Percentiles rank a stretch among this genome's conserved stretches.
phyloP scores from a whole-genome alignment of 2,113 vertebrate species.

The Oreochromis niloticus region DNA sequence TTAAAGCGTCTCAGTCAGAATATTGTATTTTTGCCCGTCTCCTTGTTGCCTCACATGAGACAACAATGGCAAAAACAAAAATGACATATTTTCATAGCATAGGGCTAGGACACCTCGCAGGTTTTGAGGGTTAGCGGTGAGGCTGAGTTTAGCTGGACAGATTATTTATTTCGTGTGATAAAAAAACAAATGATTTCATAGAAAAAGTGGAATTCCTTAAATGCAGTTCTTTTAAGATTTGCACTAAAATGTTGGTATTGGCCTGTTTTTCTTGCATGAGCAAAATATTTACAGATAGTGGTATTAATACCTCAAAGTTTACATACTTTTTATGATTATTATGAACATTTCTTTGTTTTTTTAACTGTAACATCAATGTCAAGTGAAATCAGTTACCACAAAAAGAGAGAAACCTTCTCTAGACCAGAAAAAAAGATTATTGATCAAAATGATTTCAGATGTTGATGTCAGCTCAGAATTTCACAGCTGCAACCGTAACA shows the following conservation, averaged over 20 bases:
- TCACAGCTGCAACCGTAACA: background rate
- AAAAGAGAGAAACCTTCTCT: background rate
- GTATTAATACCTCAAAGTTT: background rate
- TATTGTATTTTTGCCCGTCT: fast-evolving
- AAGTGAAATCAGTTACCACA: fast-evolving
- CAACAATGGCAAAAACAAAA: fast-evolving
- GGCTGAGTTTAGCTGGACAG: background rate
- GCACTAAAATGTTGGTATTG: background rate
- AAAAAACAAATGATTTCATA: background rate
- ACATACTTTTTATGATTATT: background rate
- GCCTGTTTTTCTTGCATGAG: background rate
- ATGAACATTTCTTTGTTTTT: background rate
- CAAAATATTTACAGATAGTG: background rate
- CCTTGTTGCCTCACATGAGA: background rate
- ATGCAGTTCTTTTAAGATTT: background rate
- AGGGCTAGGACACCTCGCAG: background rate
- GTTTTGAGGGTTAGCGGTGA: background rate
- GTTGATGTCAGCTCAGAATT: background rate
- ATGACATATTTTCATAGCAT: background rate
- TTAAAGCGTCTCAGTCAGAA: background rate
- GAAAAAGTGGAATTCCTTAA: background rate
- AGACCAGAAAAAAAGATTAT: background rate
- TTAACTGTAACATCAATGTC: fast-evolving
- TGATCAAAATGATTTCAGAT: background rate
- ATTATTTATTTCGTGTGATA: background rate